A percentile compares a stretch with the other conserved stretches of the same genome.
Conservation (phyloP, 2,797 vertebrate genomes). For the Chaetodon trifasciatus region DNA sequence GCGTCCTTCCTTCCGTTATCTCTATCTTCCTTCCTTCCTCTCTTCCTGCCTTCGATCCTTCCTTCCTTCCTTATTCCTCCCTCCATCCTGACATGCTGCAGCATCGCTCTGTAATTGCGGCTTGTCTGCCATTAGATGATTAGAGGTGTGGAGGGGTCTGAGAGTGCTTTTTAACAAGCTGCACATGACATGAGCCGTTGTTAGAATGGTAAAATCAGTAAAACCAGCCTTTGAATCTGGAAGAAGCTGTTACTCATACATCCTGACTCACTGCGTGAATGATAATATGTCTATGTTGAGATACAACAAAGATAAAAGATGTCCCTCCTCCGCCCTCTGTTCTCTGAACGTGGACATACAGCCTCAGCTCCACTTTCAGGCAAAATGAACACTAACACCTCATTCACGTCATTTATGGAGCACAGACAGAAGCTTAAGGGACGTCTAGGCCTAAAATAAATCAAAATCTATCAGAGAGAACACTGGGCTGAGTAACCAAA, state of each 20-base stretch:
- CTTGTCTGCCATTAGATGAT: slow-evolving; percentile 60
- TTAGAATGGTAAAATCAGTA: slow-evolving; percentile 27
- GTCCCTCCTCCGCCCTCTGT: neutral
- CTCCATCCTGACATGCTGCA: slow-evolving; percentile 26
- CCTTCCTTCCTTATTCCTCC: slow-evolving; percentile 8
- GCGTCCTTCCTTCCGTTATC: neutral
- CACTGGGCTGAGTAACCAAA: no score
- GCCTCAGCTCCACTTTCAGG: neutral
- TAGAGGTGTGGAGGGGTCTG: slow-evolving; percentile 45
- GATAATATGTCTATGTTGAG: neutral
- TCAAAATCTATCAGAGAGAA: no score
- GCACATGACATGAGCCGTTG: slow-evolving; percentile 34
- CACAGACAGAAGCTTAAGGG: neutral
- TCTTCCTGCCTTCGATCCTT: slow-evolving; percentile 4
- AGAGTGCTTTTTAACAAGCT: slow-evolving; percentile 54
- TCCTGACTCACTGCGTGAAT: neutral
- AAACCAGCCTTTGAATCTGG: neutral
- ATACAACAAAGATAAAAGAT: neutral
- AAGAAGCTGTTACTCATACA: neutral
- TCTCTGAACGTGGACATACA: neutral
- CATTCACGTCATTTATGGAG: neutral
- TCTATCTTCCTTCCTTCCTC: neutral
- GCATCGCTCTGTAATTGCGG: slow-evolving; percentile 30
- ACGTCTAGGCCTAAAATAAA: no score
- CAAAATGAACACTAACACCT: neutral